Conservation (phyloP, 2,888 invertebrate genomes). For the Sinelater perroti region DNA sequence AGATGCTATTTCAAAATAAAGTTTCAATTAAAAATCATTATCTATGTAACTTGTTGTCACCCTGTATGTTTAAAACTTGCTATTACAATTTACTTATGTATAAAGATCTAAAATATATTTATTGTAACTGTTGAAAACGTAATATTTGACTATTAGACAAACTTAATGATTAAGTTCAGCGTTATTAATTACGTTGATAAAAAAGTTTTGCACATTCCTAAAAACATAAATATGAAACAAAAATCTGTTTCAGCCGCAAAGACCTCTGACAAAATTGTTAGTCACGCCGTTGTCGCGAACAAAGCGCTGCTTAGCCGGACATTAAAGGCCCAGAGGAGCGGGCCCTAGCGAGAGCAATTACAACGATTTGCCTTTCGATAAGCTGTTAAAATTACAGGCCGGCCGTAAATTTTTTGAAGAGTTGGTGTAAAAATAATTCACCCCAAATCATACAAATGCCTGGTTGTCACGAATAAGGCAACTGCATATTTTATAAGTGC, state of each 20-base stretch:
- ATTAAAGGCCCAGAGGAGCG: neutral
- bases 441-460: conserved; percentile 44
- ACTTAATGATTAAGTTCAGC: neutral
- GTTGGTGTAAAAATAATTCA: conserved; percentile 44
- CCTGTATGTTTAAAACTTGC: too few species aligned
- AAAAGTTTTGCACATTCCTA: too few species aligned
- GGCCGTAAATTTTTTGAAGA: conserved; percentile 22
- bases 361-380: conserved; percentile 15
- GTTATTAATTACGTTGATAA: neutral
- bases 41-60: too few species aligned
- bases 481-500: conserved; percentile 52
- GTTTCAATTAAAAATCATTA: too few species aligned
- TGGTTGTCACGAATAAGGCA: conserved; percentile 43
- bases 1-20: too few species aligned
- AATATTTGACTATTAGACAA: neutral
- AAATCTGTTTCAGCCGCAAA: too few species aligned
- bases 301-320: neutral
- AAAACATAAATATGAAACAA: too few species aligned
- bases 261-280: too few species aligned
- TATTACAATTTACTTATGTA: too few species aligned
- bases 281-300: neutral
- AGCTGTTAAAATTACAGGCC: conserved; percentile 15
- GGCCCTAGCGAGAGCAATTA: conserved; percentile 10
- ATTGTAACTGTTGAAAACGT: too few species aligned
- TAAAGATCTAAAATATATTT: too few species aligned